phyloP scores from a whole-genome alignment of 2,113 vertebrate genomes.

The Chionodraco myersi region DNA sequence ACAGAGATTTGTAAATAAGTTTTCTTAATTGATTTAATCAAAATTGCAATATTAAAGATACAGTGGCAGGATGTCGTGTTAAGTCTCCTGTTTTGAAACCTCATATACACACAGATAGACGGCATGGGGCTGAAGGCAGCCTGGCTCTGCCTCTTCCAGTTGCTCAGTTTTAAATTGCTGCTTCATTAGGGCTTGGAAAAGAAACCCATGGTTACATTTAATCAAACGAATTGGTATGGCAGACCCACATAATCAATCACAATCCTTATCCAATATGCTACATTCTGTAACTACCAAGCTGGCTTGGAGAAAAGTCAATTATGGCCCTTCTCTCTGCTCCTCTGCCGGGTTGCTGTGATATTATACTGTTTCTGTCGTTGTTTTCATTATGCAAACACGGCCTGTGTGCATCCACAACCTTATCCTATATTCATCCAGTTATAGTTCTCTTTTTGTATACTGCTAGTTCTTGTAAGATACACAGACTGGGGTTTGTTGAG shows the following conservation, averaged over 20 bases:
- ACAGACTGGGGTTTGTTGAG: slow-evolving; percentile 46
- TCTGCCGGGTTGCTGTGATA: slow-evolving; percentile 56
- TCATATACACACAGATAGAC: slow-evolving; percentile 34
- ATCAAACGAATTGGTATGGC: slow-evolving; percentile 83
- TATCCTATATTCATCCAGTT: slow-evolving; percentile 37
- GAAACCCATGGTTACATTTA: slow-evolving; percentile 83
- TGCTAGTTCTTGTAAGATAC: slow-evolving; percentile 56
- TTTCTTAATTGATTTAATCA: slow-evolving; percentile 16
- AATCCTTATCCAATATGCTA: slow-evolving; percentile 85
- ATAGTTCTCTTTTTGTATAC: slow-evolving; percentile 31
- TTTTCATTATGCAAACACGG: slow-evolving; percentile 73
- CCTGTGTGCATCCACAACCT: slow-evolving; percentile 43
- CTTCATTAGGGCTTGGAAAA: slow-evolving; percentile 84
- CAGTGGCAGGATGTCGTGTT: not conserved
- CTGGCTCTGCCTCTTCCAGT: slow-evolving; percentile 62
- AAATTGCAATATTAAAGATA: not conserved
- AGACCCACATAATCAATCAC: slow-evolving; percentile 86
- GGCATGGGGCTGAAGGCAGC: slow-evolving; percentile 48
- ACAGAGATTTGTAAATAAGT: slow-evolving; percentile 22
- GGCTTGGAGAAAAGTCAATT: slow-evolving; percentile 81
- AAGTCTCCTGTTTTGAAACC: slow-evolving; percentile 22
- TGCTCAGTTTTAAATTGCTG: slow-evolving; percentile 80
- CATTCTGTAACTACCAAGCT: slow-evolving; percentile 80
- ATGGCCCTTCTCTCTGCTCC: slow-evolving; percentile 55
- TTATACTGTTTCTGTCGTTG: slow-evolving; percentile 69